phyloP scores from a whole-genome alignment of 2,113 vertebrate genomes.

The Pluvianellus socialis region DNA sequence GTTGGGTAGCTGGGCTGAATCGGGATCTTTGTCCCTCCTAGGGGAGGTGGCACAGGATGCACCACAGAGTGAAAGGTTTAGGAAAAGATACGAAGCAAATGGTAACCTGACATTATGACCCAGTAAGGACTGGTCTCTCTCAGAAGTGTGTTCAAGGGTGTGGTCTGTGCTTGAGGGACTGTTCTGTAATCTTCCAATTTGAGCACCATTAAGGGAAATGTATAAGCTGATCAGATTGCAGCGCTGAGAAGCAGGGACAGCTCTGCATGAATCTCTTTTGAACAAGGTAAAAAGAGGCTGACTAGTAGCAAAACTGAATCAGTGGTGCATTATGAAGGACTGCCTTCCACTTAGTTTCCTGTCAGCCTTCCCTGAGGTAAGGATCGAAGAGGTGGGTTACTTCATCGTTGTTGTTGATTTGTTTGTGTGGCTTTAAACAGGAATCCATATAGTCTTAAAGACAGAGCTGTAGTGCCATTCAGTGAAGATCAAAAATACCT shows the following conservation, averaged over 20 bases:
- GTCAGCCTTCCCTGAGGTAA: neutral
- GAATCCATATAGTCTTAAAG: neutral
- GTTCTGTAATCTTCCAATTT: neutral
- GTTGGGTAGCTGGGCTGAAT: neutral
- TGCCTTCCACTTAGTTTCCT: neutral
- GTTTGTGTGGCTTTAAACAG: neutral
- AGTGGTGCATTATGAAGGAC: neutral
- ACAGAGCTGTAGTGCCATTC: neutral
- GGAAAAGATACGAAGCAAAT: neutral
- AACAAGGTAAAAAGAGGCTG: neutral
- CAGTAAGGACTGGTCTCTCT: neutral
- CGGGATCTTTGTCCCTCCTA: neutral
- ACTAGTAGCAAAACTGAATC: neutral
- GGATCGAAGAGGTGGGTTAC: neutral
- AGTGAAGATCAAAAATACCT: neutral
- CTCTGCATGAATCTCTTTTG: neutral
- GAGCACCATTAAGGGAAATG: neutral
- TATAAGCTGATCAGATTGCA: neutral
- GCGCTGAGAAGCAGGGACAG: neutral
- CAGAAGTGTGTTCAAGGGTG: neutral
- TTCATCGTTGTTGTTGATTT: neutral
- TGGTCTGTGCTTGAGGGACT: neutral
- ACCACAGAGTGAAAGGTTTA: neutral
- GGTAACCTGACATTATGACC: neutral
- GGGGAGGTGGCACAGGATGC: neutral